Evolutionary conservation across 2,797 vertebrate species (phyloP), one percentile per base, ranked within the genome.

Genomic region (Sebastes matsubarae): DNA sequence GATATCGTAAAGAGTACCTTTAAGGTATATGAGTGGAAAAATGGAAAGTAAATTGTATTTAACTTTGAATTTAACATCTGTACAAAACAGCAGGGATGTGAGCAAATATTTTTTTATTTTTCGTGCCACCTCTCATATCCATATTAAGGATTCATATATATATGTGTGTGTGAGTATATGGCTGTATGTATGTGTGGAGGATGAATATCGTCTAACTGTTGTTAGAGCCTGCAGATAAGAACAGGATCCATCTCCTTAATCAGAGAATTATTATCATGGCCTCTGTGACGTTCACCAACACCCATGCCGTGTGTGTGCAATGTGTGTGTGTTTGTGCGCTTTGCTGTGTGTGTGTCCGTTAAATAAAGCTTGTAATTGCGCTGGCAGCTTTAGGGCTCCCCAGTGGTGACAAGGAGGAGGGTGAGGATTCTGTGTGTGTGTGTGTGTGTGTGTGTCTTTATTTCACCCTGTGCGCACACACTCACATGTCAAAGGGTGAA

Each of bases 301-400:
- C 73, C 74, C 69, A 29, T 66, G 52, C 24, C 46, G 63, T 61
- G 78, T 61, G 57, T 59, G 57, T 29, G 57, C 8, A 1, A 42
- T 42, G 63, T 61, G 78, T 32, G 57, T 29, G 57, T 29, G 25
- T 59, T 13, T 24, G 64, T 50, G 65, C 27, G 8, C 38, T 42
- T 42, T 65, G 52, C 24, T 46, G 63, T 65, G 78, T 29, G 57
- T 59, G 57, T 59, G 54, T 60, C 30, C 9, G 61, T 87, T 89
- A 88, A 92, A 92, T 93, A 93, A 93, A 87, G 68, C 87, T 87
- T 89, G 83, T 91, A 89, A 93, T 93, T 91, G 87, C 27, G 8
- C 77, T 77, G 75, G 86, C 93, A 91, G 86, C 87, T 93, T 88
- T 77, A 89, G 82, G 81, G 91, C 85, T 88, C 84, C 84, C 88